phyloP scores from a whole-genome alignment of 2,888 invertebrate genomes.

The Euzetes globulus region DNA sequence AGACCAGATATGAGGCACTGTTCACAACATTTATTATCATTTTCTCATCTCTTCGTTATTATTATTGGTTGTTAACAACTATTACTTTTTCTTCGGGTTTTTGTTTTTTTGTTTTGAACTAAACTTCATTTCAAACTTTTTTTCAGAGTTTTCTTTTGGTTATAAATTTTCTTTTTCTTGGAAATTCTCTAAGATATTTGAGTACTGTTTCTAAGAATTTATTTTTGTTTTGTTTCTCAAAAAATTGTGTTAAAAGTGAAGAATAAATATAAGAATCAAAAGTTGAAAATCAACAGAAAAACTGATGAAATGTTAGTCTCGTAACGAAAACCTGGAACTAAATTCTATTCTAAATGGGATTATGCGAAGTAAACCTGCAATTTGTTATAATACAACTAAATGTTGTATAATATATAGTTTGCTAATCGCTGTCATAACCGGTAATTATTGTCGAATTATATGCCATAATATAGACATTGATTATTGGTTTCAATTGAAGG shows the following conservation, averaged over 20 bases:
- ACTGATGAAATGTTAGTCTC: too few species aligned
- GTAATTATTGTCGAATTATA: not conserved
- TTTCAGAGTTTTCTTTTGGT: not conserved
- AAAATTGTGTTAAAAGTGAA: too few species aligned
- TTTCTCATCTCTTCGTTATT: not conserved
- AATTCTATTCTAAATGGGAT: constrained; percentile 7
- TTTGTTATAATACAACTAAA: constrained; percentile 18
- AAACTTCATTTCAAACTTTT: not conserved
- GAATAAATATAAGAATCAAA: too few species aligned
- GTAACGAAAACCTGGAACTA: not conserved
- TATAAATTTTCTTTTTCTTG: not conserved
- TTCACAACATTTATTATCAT: not conserved
- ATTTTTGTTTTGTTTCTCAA: too few species aligned
- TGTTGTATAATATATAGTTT: constrained; percentile 4
- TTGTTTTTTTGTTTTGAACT: not conserved
- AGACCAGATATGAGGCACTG: not conserved
- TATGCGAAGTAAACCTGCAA: constrained; percentile 16
- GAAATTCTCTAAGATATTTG: too few species aligned
- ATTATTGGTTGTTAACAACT: not conserved
- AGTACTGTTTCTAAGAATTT: too few species aligned
- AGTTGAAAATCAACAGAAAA: too few species aligned
- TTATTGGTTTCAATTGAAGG: not conserved
- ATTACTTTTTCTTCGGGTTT: not conserved
- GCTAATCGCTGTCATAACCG: not conserved
- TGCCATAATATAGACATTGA: not conserved